A percentile compares a stretch with the other conserved stretches of the same genome.
These are phyloP conservation scores for Beaufortia kweichowensis DNA, from an alignment of 2,113 vertebrate genomes.

Conservation along the genomic window DNA sequence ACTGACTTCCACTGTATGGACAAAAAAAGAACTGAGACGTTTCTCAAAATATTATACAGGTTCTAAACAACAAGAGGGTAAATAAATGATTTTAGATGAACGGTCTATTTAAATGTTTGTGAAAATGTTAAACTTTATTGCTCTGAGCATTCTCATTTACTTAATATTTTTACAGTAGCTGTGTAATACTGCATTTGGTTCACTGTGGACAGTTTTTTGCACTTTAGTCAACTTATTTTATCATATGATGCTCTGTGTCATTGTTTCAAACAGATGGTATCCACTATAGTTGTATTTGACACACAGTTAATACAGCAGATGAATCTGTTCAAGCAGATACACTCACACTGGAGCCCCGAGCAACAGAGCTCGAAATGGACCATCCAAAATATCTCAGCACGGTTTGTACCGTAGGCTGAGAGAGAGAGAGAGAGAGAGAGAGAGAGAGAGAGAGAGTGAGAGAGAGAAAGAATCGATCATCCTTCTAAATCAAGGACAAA, in stretches of 20 bases:
- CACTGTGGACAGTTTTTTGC: no score
- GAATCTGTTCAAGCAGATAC: constrained; percentile 8
- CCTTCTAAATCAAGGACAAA: constrained; percentile 22
- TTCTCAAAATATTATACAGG: no score
- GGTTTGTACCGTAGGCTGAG: background rate
- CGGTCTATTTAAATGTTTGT: no score
- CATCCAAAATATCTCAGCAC: background rate
- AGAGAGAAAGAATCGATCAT: background rate
- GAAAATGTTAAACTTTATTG: no score
- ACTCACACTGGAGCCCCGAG: background rate
- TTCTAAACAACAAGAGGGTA: no score
- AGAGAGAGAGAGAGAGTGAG: background rate
- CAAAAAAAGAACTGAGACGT: no score
- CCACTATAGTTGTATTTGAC: constrained; percentile 13
- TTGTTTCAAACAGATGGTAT: background rate
- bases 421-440: background rate
- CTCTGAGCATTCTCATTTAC: no score
- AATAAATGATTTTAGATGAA: no score
- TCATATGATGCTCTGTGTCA: background rate
- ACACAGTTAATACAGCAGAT: constrained; percentile 26
- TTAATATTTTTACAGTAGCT: no score
- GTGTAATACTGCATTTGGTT: no score
- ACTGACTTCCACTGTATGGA: no score
- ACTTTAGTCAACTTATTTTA: no score
- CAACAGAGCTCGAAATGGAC: constrained; percentile 6